A percentile compares a stretch with the other conserved stretches of the same genome.
These are phyloP conservation scores for Bryconaethiops microstoma DNA, from an alignment of 2,797 vertebrate genomes.

Conservation along the genomic window DNA sequence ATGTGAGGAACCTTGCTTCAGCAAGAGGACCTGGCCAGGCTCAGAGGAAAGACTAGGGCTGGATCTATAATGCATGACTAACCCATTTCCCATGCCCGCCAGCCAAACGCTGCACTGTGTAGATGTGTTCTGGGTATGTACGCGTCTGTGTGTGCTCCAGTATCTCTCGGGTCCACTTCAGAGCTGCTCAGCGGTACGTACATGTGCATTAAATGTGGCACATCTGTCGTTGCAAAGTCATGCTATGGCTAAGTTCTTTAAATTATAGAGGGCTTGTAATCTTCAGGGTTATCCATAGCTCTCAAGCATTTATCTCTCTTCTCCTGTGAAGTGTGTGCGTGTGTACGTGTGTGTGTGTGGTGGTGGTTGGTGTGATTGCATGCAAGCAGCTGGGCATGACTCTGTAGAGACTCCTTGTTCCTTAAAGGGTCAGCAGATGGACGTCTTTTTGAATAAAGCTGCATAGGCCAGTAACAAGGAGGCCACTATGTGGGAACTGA, in stretches of 20 bases:
- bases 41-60: slow-evolving; percentile 46
- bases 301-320: neutral
- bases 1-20: slow-evolving; percentile 5
- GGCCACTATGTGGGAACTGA: slow-evolving; percentile 27
- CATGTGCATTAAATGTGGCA: slow-evolving; percentile 12
- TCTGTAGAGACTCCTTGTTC: slow-evolving; percentile 23
- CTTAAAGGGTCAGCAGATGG: slow-evolving; percentile 24
- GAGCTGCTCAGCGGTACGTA: neutral
- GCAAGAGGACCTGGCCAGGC: slow-evolving; percentile 32
- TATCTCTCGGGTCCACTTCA: neutral
- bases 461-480: slow-evolving; percentile 10
- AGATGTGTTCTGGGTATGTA: slow-evolving; percentile 3
- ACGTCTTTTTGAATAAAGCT: neutral
- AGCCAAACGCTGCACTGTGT: slow-evolving; percentile 30
- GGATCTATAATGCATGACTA: slow-evolving; percentile 72
- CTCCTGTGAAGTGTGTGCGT: slow-evolving; percentile 4
- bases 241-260: neutral
- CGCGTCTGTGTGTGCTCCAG: neutral
- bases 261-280: slow-evolving; percentile 32
- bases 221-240: neutral
- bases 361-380: neutral
- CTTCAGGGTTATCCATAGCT: neutral
- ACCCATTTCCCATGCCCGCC: slow-evolving; percentile 62
- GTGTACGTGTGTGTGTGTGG: slow-evolving; percentile 25
- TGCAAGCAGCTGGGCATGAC: slow-evolving; percentile 26